A percentile compares a stretch with the other conserved stretches of the same genome.
Evolutionary conservation across 64 coral and sea anemone species (phyloP).

Genomic region (Stichodactyla helianthus): DNA sequence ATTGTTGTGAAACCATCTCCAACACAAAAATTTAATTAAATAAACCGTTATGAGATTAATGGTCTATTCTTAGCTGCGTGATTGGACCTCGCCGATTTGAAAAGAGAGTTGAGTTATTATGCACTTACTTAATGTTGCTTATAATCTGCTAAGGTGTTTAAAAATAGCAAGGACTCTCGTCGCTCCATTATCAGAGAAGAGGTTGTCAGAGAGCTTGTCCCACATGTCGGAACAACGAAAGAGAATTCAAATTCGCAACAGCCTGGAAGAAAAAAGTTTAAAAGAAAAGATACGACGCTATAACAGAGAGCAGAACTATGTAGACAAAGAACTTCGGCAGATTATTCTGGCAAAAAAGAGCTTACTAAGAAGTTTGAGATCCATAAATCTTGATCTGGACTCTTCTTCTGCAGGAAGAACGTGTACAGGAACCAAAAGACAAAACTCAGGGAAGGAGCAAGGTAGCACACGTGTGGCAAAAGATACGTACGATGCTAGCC

Average conservation of each 20-base stretch:
- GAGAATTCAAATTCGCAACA: background rate
- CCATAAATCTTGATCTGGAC: background rate
- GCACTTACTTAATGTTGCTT: background rate
- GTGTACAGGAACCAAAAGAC: background rate
- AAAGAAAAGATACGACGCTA: background rate
- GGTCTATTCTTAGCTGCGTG: background rate
- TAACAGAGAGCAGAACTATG: background rate
- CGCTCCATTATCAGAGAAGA: no score
- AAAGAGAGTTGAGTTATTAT: background rate
- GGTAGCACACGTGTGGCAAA: background rate
- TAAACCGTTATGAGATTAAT: background rate
- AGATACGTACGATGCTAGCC: background rate
- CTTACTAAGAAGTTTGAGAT: background rate
- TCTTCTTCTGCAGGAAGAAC: background rate
- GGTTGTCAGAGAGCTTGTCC: background rate
- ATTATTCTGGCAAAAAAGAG: background rate
- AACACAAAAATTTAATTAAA: background rate
- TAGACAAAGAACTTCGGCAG: slow-evolving; percentile 1
- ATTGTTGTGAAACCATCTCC: background rate
- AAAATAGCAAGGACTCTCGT: background rate
- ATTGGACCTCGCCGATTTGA: background rate
- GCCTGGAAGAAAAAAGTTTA: background rate
- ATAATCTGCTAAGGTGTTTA: background rate
- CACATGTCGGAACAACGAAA: background rate
- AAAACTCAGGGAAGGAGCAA: background rate